Conservation (phyloP, 1,140 invertebrate species). For the Augochlora pura region DNA sequence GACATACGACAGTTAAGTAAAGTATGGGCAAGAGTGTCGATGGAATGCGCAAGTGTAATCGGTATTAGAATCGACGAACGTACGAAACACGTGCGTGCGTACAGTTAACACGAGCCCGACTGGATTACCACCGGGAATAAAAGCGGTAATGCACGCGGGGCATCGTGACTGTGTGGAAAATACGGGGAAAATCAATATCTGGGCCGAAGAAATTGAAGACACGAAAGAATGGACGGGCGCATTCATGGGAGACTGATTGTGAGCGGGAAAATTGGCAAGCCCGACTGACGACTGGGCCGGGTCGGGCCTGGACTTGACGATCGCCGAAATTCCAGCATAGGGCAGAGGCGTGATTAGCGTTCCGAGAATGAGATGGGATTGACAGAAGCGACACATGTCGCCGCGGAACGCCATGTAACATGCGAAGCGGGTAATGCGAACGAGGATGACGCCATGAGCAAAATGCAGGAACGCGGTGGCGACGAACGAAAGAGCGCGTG, state of each 20-base stretch:
- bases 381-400: slow-evolving; percentile 33
- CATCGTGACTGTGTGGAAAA: slow-evolving; percentile 30
- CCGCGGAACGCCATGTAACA: slow-evolving; percentile 44
- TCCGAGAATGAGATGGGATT: slow-evolving; percentile 12
- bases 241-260: not conserved
- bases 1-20: not conserved
- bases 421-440: slow-evolving; percentile 44
- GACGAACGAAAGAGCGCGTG: slow-evolving; percentile 29
- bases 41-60: slow-evolving; percentile 14
- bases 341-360: not conserved
- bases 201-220: slow-evolving; percentile 15
- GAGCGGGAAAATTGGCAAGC: not conserved
- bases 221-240: not conserved
- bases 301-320: not conserved
- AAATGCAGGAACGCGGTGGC: slow-evolving; percentile 18
- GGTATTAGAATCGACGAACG: not conserved
- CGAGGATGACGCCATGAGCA: slow-evolving; percentile 47
- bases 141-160: not conserved
- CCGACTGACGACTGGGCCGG: too few species aligned
- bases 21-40: not conserved
- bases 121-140: not conserved
- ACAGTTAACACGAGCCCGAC: not conserved
- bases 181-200: slow-evolving; percentile 54
- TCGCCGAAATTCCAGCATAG: slow-evolving; percentile 8
- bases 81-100: not conserved